Base-by-base conservation (phyloP, 2,113 vertebrate species). In the Cebus imitator region DNA sequence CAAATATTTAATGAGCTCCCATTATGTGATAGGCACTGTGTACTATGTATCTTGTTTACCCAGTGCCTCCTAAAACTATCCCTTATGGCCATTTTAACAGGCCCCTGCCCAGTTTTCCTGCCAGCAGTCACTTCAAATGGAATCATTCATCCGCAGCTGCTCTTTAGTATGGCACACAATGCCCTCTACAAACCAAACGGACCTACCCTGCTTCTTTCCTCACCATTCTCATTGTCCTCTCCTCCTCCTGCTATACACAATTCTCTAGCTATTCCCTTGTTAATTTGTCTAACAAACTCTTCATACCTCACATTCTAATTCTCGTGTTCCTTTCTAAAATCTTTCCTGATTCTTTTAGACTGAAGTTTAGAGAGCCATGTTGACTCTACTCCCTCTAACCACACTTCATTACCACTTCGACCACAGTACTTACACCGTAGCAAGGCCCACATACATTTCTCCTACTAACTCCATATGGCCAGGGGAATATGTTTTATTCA, bases 1-100 rank as follows among this genome's bases (percentile, higher is more conserved):
- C 70, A 97, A 92, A 88, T 91, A 95, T 78, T 85, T 85, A 95
- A 72, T 12, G 73, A 95, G 70, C 12, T 89, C 81, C 52, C 87
- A 64, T 8, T 40, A 82, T 2, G 25, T 90, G 17, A 55, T 18
- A 84, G 91, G n/a, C 35, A 87, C 61, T 92, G n/a, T 23, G 61
- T 82, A 72, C 45, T 57, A 89, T 17, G 18, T 27, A n/a, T 13
- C 43, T 64, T 96, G 13, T 70, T 96, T 35, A 72, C 23, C 35
- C 58, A 84, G 64, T 52, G 45, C 83, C 68, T 94, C 55, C 73
- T 58, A 6, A 81, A 52, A 43, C 6, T 64, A 45, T 25, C 10
- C 4, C 18, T n/a, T 8, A 43, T 6, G 5, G 7, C 50, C 35
- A 73, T 45, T 83, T 82, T 37, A 90, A 92, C 1, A 88, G 35